Evolutionary conservation across 2,888 invertebrate species (phyloP).

Genomic region (Hemithea aestivaria): DNA sequence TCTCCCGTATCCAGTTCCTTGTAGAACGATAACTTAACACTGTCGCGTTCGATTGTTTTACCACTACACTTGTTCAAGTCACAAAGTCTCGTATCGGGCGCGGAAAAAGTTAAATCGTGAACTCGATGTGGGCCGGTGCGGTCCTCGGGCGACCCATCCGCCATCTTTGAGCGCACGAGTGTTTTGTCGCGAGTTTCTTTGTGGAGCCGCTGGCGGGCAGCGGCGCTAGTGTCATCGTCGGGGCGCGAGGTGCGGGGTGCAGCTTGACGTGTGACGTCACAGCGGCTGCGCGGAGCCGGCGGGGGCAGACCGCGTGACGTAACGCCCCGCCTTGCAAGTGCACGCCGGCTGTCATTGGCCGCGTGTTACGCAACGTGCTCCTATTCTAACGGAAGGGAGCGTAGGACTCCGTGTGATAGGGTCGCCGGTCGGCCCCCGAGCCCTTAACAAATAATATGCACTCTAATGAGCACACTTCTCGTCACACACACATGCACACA

Average conservation of each 20-base stretch:
- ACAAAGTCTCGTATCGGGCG: constrained; percentile 68
- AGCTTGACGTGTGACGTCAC: constrained; percentile 66
- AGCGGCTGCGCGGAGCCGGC: constrained; percentile 72
- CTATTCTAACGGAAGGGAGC: constrained; percentile 73
- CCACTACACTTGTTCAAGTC: constrained; percentile 78
- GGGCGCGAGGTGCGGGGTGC: constrained; percentile 52
- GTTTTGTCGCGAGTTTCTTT: constrained; percentile 70
- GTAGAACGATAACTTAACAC: constrained; percentile 71
- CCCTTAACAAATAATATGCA: constrained; percentile 69
- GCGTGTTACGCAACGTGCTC: constrained; percentile 72
- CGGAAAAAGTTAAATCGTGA: constrained; percentile 77
- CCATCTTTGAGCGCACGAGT: constrained; percentile 88
- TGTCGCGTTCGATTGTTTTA: constrained; percentile 59
- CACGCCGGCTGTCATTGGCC: constrained; percentile 74
- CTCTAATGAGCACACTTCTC: constrained; percentile 59
- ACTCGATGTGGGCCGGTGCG: constrained; percentile 79
- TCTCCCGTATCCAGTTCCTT: constrained; percentile 72
- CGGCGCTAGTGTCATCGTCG: constrained; percentile 61
- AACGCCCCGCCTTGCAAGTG: constrained; percentile 77
- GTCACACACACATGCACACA: constrained; percentile 25
- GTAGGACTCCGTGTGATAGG: constrained; percentile 62
- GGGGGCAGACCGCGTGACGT: constrained; percentile 73
- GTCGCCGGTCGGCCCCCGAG: constrained; percentile 51
- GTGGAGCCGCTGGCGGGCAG: constrained; percentile 50
- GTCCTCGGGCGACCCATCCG: constrained; percentile 86